Evolutionary conservation across 2,113 vertebrate genomes (phyloP), one percentile per base, ranked within the genome.

Genomic region (Menura novaehollandiae): DNA sequence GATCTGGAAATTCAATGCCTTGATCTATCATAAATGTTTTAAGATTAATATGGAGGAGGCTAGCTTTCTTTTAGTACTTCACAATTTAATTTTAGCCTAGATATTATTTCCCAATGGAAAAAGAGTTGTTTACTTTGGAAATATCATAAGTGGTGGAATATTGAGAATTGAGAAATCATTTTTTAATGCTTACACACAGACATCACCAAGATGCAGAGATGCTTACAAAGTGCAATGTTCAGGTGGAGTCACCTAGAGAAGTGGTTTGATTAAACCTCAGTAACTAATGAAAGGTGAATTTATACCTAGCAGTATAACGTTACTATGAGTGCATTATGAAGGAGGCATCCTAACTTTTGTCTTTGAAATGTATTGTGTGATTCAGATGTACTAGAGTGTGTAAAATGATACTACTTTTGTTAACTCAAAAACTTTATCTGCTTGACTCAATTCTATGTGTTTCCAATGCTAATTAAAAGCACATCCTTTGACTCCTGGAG

Each of bases 21-120:
- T 78, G 78, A 87, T 97, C 79, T 91, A 89, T 94, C 72, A 71
- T 96, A 94, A 96, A 93, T 85, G 49, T 60, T 97, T 97, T 80
- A 96, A 60, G 69, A 91, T 90, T 94, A 94, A 96, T 95, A 72
- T 58, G 43, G 81, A 85, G 53, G 43, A 73, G 16, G 64, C 22
- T 81, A 76, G 46, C 32, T 94, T 95, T 87, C 44, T 88, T 96
- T 87, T 77, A 91, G 86, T 89, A 89, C 68, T 69, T 68, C 79
- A 76, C 62, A 91, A 73, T 91, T 94, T 93, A 79, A 96, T 97
- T 97, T 95, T 96, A 95, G 78, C 52, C 30, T 91, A 72, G 73
- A 62, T 96, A 87, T 95, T 96, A 97, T 96, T 97, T 97, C 97
- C 96, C 97, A 87, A 4, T 52, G 73, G 95, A 97, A 62, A 58